Evolutionary conservation across 1,140 invertebrate species (phyloP).

Genomic region (Bombus confusus): DNA sequence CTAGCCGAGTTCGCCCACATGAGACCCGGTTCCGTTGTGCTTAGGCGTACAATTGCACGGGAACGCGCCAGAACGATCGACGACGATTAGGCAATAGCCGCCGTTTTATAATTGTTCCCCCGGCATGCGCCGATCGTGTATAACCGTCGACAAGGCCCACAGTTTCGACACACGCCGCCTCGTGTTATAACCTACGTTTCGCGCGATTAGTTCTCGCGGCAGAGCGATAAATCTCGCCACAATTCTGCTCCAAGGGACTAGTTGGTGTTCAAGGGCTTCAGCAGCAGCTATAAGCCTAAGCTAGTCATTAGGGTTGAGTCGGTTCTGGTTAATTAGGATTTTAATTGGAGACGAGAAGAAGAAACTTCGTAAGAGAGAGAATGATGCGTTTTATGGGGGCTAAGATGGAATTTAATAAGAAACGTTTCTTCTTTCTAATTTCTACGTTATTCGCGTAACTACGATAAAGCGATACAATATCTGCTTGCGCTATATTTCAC

Average conservation of each 20-base stretch:
- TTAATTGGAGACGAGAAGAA: neutral
- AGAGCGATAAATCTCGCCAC: neutral
- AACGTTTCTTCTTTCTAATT: too few relatives aligned
- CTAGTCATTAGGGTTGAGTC: neutral
- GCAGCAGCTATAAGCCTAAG: neutral
- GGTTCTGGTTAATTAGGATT: neutral
- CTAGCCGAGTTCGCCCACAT: slow-evolving; percentile 75
- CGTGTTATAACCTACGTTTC: slow-evolving; percentile 34
- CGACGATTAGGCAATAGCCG: slow-evolving; percentile 65
- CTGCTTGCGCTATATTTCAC: too few relatives aligned
- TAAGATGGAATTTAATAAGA: too few relatives aligned
- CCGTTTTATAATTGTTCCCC: slow-evolving; percentile 70
- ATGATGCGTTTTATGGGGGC: too few relatives aligned
- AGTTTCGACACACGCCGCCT: slow-evolving; percentile 49
- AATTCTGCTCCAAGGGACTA: neutral
- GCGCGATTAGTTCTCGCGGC: slow-evolving; percentile 2
- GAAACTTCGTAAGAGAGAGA: too few relatives aligned
- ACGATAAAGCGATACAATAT: too few relatives aligned
- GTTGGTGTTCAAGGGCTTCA: neutral
- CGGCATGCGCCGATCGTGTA: slow-evolving; percentile 60
- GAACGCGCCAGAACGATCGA: slow-evolving; percentile 52
- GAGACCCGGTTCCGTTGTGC: slow-evolving; percentile 65
- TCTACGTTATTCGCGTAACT: too few relatives aligned
- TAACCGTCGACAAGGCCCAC: slow-evolving; percentile 36
- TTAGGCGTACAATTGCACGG: slow-evolving; percentile 65